phyloP scores from a whole-genome alignment of 2,113 vertebrate species.

The Antechinus stuartii region DNA sequence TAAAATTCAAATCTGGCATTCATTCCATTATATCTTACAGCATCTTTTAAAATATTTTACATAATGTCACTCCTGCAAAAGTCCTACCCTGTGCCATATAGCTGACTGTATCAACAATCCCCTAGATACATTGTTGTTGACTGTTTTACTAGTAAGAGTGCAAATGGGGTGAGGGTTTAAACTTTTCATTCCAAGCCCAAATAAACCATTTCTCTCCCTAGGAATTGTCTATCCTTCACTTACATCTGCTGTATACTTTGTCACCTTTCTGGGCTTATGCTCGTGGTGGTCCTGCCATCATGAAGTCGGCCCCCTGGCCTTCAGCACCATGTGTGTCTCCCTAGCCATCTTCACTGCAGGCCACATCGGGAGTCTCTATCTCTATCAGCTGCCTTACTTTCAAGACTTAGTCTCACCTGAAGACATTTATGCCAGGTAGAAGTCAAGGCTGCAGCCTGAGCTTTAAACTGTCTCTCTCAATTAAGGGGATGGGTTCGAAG shows the following conservation, averaged over 20 bases:
- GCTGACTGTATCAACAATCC: neutral
- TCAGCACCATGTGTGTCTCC: slow-evolving; percentile 88
- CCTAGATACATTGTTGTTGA: neutral
- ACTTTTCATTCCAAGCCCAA: neutral
- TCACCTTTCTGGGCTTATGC: slow-evolving; percentile 85
- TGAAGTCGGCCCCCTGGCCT: slow-evolving; percentile 81
- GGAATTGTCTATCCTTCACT: slow-evolving; percentile 87
- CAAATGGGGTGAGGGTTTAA: neutral
- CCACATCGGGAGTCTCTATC: slow-evolving; percentile 85
- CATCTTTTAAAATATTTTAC: neutral
- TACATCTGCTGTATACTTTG: slow-evolving; percentile 87
- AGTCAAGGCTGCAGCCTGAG: neutral
- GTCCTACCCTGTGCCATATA: neutral
- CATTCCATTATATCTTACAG: neutral
- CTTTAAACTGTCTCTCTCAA: neutral
- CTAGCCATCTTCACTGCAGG: slow-evolving; percentile 86
- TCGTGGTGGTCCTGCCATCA: slow-evolving; percentile 88
- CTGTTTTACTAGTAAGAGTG: neutral
- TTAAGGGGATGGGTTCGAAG: neutral
- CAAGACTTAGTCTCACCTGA: slow-evolving; percentile 85
- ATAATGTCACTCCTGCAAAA: neutral
- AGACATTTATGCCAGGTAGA: slow-evolving; percentile 86
- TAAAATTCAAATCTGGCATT: neutral
- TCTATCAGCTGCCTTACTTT: slow-evolving; percentile 88
- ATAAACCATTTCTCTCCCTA: slow-evolving; percentile 64